Evolutionary conservation across 2,888 invertebrate genomes (phyloP).

Genomic region (Leptarthrus brevirostris): DNA sequence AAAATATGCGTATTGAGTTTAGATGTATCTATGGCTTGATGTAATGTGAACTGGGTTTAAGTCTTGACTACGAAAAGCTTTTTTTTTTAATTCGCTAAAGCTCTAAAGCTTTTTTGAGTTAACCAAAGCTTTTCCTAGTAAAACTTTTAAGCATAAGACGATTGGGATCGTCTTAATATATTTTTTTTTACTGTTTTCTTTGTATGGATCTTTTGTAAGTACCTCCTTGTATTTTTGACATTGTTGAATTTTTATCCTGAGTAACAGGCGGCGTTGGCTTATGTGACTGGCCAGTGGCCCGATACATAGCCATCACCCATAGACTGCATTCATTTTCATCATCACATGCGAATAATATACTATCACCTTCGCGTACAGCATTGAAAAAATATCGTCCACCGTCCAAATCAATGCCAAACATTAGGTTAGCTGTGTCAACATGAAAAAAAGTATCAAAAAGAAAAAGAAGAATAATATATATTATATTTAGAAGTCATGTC

Average conservation of each 20-base stretch:
- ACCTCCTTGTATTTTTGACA: constrained; percentile 87
- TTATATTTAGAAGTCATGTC: not conserved
- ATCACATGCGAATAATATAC: constrained; percentile 93
- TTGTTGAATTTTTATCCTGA: constrained; percentile 85
- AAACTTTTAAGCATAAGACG: too few relatives aligned
- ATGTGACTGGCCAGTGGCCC: constrained; percentile 99
- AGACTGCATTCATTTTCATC: constrained; percentile 98
- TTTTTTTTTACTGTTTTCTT: not conserved
- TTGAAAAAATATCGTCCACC: constrained; percentile 98
- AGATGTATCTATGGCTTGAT: too few relatives aligned
- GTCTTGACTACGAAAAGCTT: too few relatives aligned
- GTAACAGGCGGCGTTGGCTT: constrained; percentile 96
- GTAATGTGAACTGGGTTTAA: too few relatives aligned
- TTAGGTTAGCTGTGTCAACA: constrained; percentile 79
- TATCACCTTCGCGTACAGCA: constrained; percentile 98
- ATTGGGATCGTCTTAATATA: too few relatives aligned
- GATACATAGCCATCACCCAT: constrained; percentile 99
- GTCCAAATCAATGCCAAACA: constrained; percentile 93
- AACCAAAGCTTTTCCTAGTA: too few relatives aligned
- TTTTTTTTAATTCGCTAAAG: not conserved
- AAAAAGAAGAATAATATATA: not conserved
- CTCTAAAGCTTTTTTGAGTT: too few relatives aligned
- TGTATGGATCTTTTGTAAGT: constrained; percentile 56
- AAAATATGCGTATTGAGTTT: too few relatives aligned
- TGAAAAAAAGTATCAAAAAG: too few relatives aligned